Conservation (phyloP, 2,888 invertebrate genomes). For the Zaprionus bogoriensis region DNA sequence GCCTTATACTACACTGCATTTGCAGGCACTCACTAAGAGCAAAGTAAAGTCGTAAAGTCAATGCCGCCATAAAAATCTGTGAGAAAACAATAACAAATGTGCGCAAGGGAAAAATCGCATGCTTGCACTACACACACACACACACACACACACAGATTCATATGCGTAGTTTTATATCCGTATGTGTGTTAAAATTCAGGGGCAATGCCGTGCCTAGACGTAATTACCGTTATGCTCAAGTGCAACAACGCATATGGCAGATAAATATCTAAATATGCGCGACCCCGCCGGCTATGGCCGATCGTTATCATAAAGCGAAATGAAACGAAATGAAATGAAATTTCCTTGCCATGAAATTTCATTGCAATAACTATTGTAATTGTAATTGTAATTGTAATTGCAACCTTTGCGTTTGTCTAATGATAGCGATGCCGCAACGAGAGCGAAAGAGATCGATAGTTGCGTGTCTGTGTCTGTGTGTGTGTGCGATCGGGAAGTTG, state of each 20-base stretch:
- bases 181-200: constrained; percentile 51
- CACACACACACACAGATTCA: constrained; percentile 4
- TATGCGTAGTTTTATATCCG: constrained; percentile 19
- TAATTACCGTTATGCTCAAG: constrained; percentile 74
- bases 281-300: constrained; percentile 38
- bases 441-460: neutral
- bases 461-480: neutral
- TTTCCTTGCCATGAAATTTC: constrained; percentile 57
- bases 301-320: constrained; percentile 54
- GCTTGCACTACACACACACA: constrained; percentile 12
- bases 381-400: constrained; percentile 58
- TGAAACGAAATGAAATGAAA: constrained; percentile 56
- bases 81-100: constrained; percentile 26
- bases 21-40: too few species aligned
- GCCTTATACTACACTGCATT: too few species aligned
- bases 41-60: constrained; percentile 51
- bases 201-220: constrained; percentile 74
- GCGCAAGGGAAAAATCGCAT: constrained; percentile 12
- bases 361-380: constrained; percentile 51
- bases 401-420: constrained; percentile 39
- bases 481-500: neutral
- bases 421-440: constrained; percentile 1
- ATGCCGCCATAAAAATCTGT: constrained; percentile 49
- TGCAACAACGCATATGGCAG: constrained; percentile 63
- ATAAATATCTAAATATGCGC: constrained; percentile 61